Base-by-base conservation (phyloP, 1,140 invertebrate species). In the Cryptotermes secundus region DNA sequence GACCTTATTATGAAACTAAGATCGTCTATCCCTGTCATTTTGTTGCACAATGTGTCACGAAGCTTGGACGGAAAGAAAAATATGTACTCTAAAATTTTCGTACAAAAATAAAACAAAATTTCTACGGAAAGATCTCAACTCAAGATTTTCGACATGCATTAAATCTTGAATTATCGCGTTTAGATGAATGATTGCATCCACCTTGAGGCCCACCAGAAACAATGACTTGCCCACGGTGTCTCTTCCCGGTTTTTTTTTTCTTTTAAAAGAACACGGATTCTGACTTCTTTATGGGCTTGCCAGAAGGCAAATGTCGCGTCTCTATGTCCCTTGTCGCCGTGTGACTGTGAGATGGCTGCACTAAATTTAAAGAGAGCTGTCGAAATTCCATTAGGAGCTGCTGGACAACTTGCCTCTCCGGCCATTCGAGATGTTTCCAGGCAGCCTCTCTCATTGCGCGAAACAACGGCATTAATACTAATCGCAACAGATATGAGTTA, bases 361-460 rank as follows among this genome's bases (percentile, higher is more conserved):
- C 80, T 81, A 81, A 81, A 81, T 81, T 81, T 81, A 36, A 81
- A 81, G 80, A 36, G 35, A 36, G 35, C 80, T 81, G 80, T 81
- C 80, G 80, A 81, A 81, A 81, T 81, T 81, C 80, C 80, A 81
- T 81, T 81, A 81, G 80, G n/a, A 36, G 59, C 6, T 2, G n/a
- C 59, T 9, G n/a, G 59, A 49, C 14, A 49, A 49, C 45, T 49
- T 49, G 45, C 45, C 45, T 16, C 45, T 49, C 16, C 16, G 45
- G 59, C 7, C 53, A 19, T 59, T n/a, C 6, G 53, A 59, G 53
- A 16, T 24, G 53, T 19, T 24, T 59, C 9, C 7, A 72, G 26
- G 26, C 59, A 72, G n/a, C 26, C 26, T 72, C n/a, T 31, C 10
- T 72, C 59, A 31, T 3, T 72, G 59, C 59, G 26, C 59, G 59